Evolutionary conservation across 2,888 invertebrate species (phyloP).

Genomic region (Penaeus monodon): DNA sequence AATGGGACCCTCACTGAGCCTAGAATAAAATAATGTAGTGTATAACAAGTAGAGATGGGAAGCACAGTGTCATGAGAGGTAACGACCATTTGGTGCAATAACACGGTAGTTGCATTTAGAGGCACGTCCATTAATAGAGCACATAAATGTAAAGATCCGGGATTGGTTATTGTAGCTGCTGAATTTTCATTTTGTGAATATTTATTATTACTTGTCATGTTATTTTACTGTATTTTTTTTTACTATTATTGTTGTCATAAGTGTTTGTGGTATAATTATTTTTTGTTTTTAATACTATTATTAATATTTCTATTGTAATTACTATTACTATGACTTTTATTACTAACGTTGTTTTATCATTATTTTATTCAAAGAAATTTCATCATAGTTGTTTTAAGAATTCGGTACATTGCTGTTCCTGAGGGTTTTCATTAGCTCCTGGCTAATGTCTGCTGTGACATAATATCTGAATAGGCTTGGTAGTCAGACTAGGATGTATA

Average conservation of each 20-base stretch:
- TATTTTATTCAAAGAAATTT: too few species aligned
- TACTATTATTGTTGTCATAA: too few species aligned
- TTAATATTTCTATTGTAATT: too few species aligned
- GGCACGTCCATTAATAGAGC: conserved; percentile 12
- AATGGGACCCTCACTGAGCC: conserved; percentile 54
- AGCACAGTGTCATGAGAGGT: conserved; percentile 26
- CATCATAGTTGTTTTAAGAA: too few species aligned
- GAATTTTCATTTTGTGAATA: too few species aligned
- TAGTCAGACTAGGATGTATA: neutral
- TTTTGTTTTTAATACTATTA: too few species aligned
- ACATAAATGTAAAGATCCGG: neutral
- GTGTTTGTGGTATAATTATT: too few species aligned
- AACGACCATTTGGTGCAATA: conserved; percentile 6
- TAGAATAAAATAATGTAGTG: conserved; percentile 40
- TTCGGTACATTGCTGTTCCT: neutral
- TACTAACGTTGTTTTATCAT: too few species aligned
- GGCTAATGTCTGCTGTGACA: neutral
- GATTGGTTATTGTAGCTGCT: neutral
- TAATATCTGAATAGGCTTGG: conserved; percentile 5
- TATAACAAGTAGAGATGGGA: conserved; percentile 33
- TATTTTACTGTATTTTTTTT: too few species aligned
- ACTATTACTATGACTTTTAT: too few species aligned
- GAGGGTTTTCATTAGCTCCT: neutral
- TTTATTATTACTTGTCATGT: too few species aligned
- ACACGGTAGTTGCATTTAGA: conserved; percentile 16